Conservation (phyloP, 2,113 vertebrate genomes). For the Rhinolophus ferrumequinum region DNA sequence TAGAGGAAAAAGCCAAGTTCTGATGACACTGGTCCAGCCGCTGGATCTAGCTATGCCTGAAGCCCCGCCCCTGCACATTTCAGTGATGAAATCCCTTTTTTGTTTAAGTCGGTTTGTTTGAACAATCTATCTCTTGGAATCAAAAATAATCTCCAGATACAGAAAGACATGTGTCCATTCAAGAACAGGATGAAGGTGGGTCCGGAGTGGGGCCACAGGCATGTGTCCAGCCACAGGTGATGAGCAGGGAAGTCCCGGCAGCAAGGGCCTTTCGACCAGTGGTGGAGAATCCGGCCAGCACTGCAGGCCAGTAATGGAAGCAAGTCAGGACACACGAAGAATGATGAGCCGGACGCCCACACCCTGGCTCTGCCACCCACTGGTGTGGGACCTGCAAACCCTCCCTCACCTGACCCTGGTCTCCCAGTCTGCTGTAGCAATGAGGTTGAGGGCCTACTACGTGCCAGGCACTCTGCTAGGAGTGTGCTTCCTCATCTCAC, state of each 20-base stretch:
- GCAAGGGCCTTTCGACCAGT: neutral
- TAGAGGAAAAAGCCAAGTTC: neutral
- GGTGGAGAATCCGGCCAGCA: neutral
- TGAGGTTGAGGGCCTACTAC: no score
- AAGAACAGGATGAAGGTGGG: neutral
- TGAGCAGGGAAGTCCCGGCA: neutral
- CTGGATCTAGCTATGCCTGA: neutral
- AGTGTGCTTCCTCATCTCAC: neutral
- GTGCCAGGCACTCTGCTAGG: no score
- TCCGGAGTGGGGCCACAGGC: neutral
- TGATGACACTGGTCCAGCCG: neutral
- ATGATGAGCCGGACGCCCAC: neutral
- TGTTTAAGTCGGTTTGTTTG: neutral
- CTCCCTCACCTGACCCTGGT: no score
- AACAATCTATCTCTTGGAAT: neutral
- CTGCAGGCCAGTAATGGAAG: accelerated
- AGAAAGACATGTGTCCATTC: neutral
- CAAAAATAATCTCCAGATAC: neutral
- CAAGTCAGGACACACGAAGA: neutral
- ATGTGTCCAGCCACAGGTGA: neutral
- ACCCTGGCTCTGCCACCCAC: neutral
- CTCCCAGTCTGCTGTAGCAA: neutral
- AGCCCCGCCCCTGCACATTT: neutral
- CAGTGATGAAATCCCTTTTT: neutral
- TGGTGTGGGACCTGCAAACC: no score